A percentile compares a stretch with the other conserved stretches of the same genome.
Conservation (phyloP, 2,888 invertebrate genomes). For the Hermaeophaga mercurialis region DNA sequence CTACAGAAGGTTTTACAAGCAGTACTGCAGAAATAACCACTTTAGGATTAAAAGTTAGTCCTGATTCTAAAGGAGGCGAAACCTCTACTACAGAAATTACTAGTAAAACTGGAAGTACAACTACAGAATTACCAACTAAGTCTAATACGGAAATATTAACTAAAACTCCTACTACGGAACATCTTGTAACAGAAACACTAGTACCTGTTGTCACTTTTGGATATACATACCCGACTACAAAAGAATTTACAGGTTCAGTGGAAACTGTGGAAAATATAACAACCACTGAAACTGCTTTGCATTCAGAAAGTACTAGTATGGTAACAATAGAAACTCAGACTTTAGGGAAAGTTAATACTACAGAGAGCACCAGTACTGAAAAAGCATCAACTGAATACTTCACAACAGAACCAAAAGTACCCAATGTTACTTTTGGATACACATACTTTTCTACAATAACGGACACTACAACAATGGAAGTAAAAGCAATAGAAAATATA, state of each 20-base stretch:
- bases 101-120: conserved; percentile 3
- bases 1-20: background rate
- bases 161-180: background rate
- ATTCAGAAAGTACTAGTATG: background rate
- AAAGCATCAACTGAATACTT: background rate
- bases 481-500: conserved; percentile 6
- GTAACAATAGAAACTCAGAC: background rate
- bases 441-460: too few species aligned
- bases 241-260: background rate
- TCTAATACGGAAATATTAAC: background rate
- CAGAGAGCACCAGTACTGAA: too few species aligned
- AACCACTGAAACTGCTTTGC: background rate
- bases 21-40: background rate
- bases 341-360: too few species aligned
- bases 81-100: background rate
- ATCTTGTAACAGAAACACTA: background rate
- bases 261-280: too few species aligned
- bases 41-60: background rate
- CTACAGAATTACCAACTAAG: too few species aligned
- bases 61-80: background rate
- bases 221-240: background rate
- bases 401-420: background rate
- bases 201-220: background rate
- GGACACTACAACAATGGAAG: conserved; percentile 1
- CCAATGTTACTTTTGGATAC: background rate